These are phyloP conservation scores for Arnoldichthys spilopterus DNA, from an alignment of 2,797 vertebrate species.

Conservation along the genomic window DNA sequence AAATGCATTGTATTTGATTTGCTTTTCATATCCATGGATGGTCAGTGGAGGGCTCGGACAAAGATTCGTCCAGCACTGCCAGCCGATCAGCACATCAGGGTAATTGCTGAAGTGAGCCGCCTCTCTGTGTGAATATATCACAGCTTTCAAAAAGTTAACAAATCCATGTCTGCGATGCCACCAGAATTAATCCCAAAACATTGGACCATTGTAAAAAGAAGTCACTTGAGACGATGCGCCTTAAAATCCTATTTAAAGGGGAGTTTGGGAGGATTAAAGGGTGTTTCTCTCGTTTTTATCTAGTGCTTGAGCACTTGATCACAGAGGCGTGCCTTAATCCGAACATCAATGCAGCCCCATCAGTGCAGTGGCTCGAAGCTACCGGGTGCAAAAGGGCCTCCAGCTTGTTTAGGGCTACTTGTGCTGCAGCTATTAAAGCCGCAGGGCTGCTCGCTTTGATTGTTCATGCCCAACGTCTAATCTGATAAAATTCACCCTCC, in stretches of 20 bases:
- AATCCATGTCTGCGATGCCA: slow-evolving; percentile 64
- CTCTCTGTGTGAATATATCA: slow-evolving; percentile 2
- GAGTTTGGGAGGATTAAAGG: slow-evolving; percentile 92
- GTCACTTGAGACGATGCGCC: slow-evolving; percentile 53
- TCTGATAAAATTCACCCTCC: slow-evolving; percentile 83
- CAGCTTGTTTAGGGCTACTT: slow-evolving; percentile 85
- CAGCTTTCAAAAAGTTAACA: slow-evolving; percentile 44
- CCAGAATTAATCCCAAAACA: slow-evolving; percentile 57
- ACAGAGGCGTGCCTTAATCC: slow-evolving; percentile 93
- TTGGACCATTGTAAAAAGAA: slow-evolving; percentile 54
- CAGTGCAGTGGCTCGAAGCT: slow-evolving; percentile 87
- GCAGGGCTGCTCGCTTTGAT: slow-evolving; percentile 89
- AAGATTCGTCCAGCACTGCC: not conserved
- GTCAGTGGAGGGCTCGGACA: not conserved
- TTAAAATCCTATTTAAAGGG: slow-evolving; percentile 80
- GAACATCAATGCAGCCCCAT: slow-evolving; percentile 92
- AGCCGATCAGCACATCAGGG: slow-evolving; percentile 26
- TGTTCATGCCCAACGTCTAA: slow-evolving; percentile 91
- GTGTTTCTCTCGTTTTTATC: slow-evolving; percentile 91
- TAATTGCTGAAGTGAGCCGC: slow-evolving; percentile 32
- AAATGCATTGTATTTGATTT: not conserved
- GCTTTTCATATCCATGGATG: slow-evolving; percentile 2
- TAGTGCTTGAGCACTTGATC: slow-evolving; percentile 96
- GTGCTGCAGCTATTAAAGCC: slow-evolving; percentile 82
- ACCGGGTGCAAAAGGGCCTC: slow-evolving; percentile 82